Conservation (phyloP, 2,888 invertebrate species). For the Conus canariensis region DNA sequence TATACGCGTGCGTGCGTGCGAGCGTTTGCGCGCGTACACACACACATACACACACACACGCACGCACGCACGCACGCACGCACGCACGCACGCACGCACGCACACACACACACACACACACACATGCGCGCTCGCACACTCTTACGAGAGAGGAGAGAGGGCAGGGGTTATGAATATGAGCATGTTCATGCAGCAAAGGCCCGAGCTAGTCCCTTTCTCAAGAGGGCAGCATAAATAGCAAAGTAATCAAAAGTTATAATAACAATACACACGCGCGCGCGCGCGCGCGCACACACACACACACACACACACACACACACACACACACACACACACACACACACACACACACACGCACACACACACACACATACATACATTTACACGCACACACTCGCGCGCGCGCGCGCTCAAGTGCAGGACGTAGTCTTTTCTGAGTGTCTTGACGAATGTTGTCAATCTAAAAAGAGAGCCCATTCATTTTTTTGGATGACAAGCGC, state of each 20-base stretch:
- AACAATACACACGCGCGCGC: background rate
- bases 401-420: too few relatives aligned
- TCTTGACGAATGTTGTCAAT: too few relatives aligned
- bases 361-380: background rate
- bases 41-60: constrained; percentile 26
- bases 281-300: background rate
- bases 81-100: background rate
- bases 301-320: constrained; percentile 13
- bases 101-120: background rate
- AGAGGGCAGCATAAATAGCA: too few relatives aligned
- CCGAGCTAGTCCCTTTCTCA: too few relatives aligned
- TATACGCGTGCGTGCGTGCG: background rate
- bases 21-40: background rate
- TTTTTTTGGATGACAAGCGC: too few relatives aligned
- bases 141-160: too few relatives aligned
- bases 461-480: too few relatives aligned
- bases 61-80: background rate
- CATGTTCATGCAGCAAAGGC: too few relatives aligned
- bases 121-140: background rate
- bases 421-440: too few relatives aligned
- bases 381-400: background rate
- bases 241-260: too few relatives aligned
- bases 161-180: too few relatives aligned
- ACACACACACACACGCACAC: background rate
- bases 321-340: background rate